Evolutionary conservation across 92 coral and sea anemone species (phyloP), one percentile per base, ranked within the genome.

Genomic region (Porites evermanni): DNA sequence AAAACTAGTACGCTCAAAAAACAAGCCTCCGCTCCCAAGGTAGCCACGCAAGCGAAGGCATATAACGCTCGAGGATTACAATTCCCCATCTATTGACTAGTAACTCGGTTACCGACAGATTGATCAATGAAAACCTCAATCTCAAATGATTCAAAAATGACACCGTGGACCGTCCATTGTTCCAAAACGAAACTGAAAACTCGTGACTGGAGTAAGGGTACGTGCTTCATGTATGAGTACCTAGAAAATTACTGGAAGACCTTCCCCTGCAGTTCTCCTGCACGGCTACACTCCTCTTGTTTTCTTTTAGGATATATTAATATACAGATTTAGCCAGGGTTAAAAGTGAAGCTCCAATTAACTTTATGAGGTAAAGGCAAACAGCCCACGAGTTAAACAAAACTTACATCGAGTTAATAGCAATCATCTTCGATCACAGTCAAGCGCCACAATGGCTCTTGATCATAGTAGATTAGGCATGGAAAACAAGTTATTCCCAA

Each of bases 41-140:
- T 53, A 14, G 83, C 56, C 21, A 68, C 51, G 67, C 51, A 67
- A 2, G 88, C 61, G 75, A 76, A 11, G 7, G 65, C 76, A 67
- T 76, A 75, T 66, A 77, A 69, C 13, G 88, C 88, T 59, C 88
- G 74, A 76, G 88, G 79, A 67, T 85, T 77, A 56, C 83, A 85
- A 66, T 83, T 83, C 76, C 73, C 87, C 87, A 83, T 83, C 53
- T 58, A 10, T 18, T 10, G 12, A 78, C 7, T 12, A 20, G 17
- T 8, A 7, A 72, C 58, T 54, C 66, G 6, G 20, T 13, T 18
- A 2, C 17, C 12, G 23, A 29, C 23, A 54, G 12, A 54, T 14
- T 4, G 16, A 8, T 19, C 60, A 52, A 51, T 20, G 18, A 2
- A 75, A 75, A 32, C 56, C 65, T 51, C 64, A 50, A 59, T 10